Evolutionary conservation across 2,113 vertebrate genomes (phyloP).

Genomic region (Siphamia tubifer): DNA sequence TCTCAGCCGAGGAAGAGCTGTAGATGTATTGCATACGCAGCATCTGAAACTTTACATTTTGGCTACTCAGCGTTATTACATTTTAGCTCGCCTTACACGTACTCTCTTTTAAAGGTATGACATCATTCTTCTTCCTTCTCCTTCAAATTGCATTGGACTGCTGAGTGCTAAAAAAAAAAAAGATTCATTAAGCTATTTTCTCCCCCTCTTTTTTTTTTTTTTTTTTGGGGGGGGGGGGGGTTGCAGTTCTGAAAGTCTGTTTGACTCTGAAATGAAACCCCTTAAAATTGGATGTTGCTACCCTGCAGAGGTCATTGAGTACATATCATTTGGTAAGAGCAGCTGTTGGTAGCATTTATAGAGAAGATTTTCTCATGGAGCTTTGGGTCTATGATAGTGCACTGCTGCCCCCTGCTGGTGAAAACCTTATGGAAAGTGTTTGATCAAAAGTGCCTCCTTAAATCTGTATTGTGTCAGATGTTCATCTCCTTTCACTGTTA

Average conservation of each 20-base stretch:
- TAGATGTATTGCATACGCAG: constrained; percentile 58
- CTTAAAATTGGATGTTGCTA: constrained; percentile 29
- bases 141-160: background rate
- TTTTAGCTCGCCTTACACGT: constrained; percentile 41
- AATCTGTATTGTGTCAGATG: background rate
- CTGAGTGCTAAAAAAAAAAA: constrained; percentile 9
- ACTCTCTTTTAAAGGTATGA: constrained; percentile 53
- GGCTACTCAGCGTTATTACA: constrained; percentile 46
- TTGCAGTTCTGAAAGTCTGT: background rate
- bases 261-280: constrained; percentile 25
- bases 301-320: constrained; percentile 61
- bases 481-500: background rate
- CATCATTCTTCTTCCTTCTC: constrained; percentile 51
- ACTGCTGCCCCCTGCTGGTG: constrained; percentile 67
- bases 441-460: background rate
- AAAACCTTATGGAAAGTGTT: background rate
- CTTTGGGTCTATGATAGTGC: background rate
- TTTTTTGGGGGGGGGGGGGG: too few relatives aligned
- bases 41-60: constrained; percentile 59
- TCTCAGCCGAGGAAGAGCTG: background rate
- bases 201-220: background rate
- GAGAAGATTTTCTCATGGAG: background rate
- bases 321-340: constrained; percentile 34
- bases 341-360: constrained; percentile 44
- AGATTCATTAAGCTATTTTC: background rate